Percentiles rank a stretch among this genome's conserved stretches.
Conservation (phyloP, 2,797 vertebrate genomes). For the Sarcophilus harrisii region DNA sequence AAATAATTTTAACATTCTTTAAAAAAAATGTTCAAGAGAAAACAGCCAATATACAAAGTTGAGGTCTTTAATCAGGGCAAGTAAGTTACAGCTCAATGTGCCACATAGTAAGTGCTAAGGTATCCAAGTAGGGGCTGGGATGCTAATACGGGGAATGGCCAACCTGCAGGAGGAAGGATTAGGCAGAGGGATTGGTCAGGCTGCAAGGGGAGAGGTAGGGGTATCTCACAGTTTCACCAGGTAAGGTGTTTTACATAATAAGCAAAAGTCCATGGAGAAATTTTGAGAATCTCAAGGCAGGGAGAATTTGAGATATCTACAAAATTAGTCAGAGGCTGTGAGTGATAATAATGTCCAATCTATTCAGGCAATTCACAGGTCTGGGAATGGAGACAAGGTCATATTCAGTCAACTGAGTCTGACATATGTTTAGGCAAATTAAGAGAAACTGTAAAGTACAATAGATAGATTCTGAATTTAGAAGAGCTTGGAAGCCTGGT, state of each 20-base stretch:
- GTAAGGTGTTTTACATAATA: too few species aligned
- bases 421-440: constrained; percentile 40
- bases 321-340: too few species aligned
- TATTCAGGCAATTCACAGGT: constrained; percentile 31
- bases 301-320: too few species aligned
- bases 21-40: neutral
- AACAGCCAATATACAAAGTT: neutral
- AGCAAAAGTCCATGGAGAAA: too few species aligned
- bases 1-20: neutral
- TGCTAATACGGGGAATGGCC: neutral
- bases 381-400: constrained; percentile 12
- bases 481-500: neutral
- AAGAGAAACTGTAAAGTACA: constrained; percentile 11
- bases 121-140: neutral
- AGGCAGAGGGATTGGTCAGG: too few species aligned
- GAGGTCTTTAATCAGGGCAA: neutral
- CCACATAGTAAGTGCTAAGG: neutral
- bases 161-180: neutral
- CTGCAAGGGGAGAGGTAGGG: too few species aligned
- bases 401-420: neutral
- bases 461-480: neutral
- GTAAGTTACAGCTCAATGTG: neutral
- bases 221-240: too few species aligned
- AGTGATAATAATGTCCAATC: too few species aligned
- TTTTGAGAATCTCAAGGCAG: too few species aligned